phyloP scores from a whole-genome alignment of 1,140 invertebrate genomes.

The Cardiocondyla obscurior region DNA sequence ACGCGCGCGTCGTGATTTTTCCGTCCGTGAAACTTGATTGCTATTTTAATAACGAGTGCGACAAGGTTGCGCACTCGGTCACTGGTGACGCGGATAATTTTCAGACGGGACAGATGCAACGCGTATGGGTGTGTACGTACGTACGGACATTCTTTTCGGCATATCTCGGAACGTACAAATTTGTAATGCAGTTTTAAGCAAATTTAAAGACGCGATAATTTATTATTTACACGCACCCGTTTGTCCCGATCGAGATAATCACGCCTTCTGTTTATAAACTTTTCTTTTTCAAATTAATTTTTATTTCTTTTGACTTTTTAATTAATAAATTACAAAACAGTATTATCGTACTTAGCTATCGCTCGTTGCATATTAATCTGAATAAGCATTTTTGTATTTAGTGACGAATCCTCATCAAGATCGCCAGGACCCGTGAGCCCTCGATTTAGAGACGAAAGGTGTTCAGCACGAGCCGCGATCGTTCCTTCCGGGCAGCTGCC shows the following conservation, averaged over 20 bases:
- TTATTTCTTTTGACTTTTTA: not conserved
- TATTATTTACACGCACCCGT: not conserved
- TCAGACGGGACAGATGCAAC: not conserved
- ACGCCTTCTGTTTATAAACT: not conserved
- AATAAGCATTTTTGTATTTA: not conserved
- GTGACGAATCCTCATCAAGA: not conserved
- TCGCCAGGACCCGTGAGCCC: not conserved
- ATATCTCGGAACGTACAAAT: not conserved
- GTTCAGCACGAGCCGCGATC: conserved; percentile 65
- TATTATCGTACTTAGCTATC: not conserved
- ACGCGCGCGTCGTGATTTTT: conserved; percentile 1
- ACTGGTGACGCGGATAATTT: conserved; percentile 23
- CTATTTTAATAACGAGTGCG: conserved; percentile 19
- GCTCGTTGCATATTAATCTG: not conserved
- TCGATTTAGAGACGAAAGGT: conserved; percentile 56
- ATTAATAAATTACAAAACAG: not conserved
- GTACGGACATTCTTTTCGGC: not conserved
- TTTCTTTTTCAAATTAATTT: not conserved
- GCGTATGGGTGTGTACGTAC: too few relatives aligned
- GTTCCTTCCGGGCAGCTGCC: conserved; percentile 72
- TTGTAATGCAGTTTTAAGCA: too few relatives aligned
- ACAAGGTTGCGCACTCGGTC: not conserved
- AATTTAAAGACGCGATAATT: not conserved
- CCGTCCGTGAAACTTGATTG: conserved; percentile 33
- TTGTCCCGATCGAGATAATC: not conserved